These are phyloP conservation scores for Ibidorhyncha struthersii DNA, from an alignment of 2,113 vertebrate species.

Conservation along the genomic window DNA sequence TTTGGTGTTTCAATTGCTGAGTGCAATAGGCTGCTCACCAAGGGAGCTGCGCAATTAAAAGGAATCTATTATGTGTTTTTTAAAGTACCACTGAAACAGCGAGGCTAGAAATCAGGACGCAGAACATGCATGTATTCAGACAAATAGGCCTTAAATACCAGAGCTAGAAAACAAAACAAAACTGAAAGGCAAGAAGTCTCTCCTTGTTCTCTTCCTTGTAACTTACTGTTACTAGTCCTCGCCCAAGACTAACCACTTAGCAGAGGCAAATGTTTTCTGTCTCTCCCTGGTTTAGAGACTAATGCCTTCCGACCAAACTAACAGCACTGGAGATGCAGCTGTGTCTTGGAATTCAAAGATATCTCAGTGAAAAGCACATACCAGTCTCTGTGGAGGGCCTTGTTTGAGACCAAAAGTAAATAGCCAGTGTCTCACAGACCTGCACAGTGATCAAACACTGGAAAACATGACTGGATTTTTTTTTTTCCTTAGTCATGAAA, in stretches of 20 bases:
- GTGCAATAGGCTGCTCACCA: background rate
- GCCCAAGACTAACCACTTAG: background rate
- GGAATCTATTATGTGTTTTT: background rate
- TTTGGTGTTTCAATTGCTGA: background rate
- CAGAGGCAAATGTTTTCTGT: background rate
- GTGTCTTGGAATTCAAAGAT: background rate
- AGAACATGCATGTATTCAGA: background rate
- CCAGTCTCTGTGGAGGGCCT: background rate
- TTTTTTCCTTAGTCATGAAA: background rate
- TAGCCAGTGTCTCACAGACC: background rate
- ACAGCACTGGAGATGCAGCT: background rate
- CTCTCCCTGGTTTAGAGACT: background rate
- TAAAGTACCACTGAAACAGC: background rate
- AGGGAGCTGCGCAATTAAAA: background rate
- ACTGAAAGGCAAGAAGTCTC: background rate
- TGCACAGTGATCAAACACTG: background rate
- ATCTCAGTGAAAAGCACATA: background rate
- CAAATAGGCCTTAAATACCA: background rate
- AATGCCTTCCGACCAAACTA: background rate
- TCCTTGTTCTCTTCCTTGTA: background rate
- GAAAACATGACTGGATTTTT: background rate
- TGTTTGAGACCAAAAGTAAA: background rate
- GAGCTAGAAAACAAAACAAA: background rate
- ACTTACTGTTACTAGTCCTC: background rate
- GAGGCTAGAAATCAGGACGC: background rate